Evolutionary conservation across 2,888 invertebrate genomes (phyloP).

Genomic region (Baronia brevicornis): DNA sequence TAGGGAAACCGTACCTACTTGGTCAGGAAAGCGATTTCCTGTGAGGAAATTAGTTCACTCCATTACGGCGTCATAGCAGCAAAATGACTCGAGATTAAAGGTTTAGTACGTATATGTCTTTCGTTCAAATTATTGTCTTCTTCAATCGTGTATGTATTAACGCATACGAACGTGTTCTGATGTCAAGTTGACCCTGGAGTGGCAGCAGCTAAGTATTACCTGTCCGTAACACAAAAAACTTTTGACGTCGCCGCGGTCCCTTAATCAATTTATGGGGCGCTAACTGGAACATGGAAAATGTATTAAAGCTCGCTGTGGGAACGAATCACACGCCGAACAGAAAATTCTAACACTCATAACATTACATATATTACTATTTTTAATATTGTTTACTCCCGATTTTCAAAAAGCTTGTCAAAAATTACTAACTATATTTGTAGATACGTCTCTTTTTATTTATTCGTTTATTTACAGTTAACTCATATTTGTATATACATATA

Average conservation of each 20-base stretch:
- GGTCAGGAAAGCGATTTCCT: conserved; percentile 60
- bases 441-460: too few species aligned
- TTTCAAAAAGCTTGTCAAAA: too few species aligned
- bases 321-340: conserved; percentile 52
- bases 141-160: conserved; percentile 1
- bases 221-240: conserved; percentile 59
- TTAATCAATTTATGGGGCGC: conserved; percentile 75
- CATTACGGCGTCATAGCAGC: conserved; percentile 27
- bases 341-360: conserved; percentile 38
- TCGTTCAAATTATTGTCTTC: conserved; percentile 5
- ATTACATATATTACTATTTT: conserved; percentile 19
- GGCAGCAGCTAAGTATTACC: conserved; percentile 41
- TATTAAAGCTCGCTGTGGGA: conserved; percentile 71
- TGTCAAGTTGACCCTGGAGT: conserved; percentile 30
- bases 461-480: too few species aligned
- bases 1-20: conserved; percentile 44
- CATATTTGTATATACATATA: too few species aligned
- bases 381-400: conserved; percentile 21
- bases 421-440: too few species aligned
- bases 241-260: conserved; percentile 62
- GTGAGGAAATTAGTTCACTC: conserved; percentile 59
- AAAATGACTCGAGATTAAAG: conserved; percentile 18
- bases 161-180: conserved; percentile 21
- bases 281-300: conserved; percentile 75
- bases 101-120: conserved; percentile 9